These are phyloP conservation scores for Sycophila sp. DNA, from an alignment of 1,140 invertebrate species.

Conservation along the genomic window DNA sequence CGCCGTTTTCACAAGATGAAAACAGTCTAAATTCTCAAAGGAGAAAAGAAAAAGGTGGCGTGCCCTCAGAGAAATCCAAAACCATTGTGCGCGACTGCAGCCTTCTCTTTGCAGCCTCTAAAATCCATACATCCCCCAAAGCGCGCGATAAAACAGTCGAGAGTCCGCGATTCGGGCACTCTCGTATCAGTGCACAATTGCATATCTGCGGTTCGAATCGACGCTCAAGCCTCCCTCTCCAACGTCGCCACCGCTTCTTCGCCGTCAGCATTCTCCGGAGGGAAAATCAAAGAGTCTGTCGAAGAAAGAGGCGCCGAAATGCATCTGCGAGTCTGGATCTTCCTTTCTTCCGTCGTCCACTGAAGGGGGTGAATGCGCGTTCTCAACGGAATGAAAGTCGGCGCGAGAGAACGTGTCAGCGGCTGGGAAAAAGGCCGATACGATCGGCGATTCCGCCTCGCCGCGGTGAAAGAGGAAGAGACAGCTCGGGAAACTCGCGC, in stretches of 20 bases:
- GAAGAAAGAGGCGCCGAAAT: too few species aligned
- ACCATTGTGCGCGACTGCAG: too few species aligned
- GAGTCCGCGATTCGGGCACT: neutral
- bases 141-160: neutral
- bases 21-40: neutral
- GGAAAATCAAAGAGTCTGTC: conserved; percentile 11
- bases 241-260: too few species aligned
- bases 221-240: neutral
- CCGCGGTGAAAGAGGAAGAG: too few species aligned
- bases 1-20: too few species aligned
- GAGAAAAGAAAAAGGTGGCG: too few species aligned
- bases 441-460: conserved; percentile 42
- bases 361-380: conserved; percentile 36
- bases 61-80: too few species aligned
- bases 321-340: conserved; percentile 12
- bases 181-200: conserved; percentile 16
- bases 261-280: neutral
- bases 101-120: too few species aligned
- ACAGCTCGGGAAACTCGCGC: too few species aligned
- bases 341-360: conserved; percentile 39
- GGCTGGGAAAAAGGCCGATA: conserved; percentile 44
- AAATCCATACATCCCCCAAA: too few species aligned
- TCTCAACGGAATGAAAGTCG: conserved; percentile 34
- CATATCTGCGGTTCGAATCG: conserved; percentile 16
- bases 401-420: conserved; percentile 40